Base-by-base conservation (phyloP, 1,140 invertebrate genomes). In the Tetraneura akinire region DNA sequence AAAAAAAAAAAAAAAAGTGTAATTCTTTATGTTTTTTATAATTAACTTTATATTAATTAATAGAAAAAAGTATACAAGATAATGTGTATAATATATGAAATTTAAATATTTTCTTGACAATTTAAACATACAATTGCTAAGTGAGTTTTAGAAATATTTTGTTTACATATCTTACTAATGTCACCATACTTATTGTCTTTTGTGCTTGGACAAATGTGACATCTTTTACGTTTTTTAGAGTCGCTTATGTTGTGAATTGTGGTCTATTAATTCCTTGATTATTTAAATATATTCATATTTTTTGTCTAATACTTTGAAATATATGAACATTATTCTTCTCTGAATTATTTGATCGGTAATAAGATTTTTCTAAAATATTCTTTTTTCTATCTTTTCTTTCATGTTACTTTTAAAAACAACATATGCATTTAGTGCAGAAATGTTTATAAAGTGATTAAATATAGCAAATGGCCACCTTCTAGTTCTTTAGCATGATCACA, bases 81-180 rank as follows among this genome's bases (percentile, higher is more conserved):
- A 32, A 16, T 29, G 32, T 62, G 1, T 62, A 29, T 32, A n/a
- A n/a, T 32, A 8, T 3, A 23, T 29, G 1, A 32, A 29, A 62
- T 62, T 62, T 32, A 62, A 62, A 62, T 32, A 62, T 16, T 62
- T 62, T 62, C 42, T 60, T 60, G 8, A 78, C n/a, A 60, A 23
- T 78, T 45, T 14, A 78, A 60, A 60, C 53, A 57, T 42, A 45
- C 29, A 60, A 53, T 47, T 10, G 53, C 55, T 16, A n/a, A 60
- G 21, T 60, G 51, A 32, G 37, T 76, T 57, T 76, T 32, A 78
- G 13, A 57, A 78, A 60, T 42, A 57, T 60, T 37, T 78, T 62
- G 37, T 47, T 78, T 26, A 78, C 26, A 47, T 60, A 60, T 21
- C 45, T 57, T 37, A 21, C 32, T 16, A 47, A 57, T 45, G 11